These are phyloP conservation scores for Diadema setosum DNA, from an alignment of 35 echinoderm and acorn worm species.

Conservation along the genomic window DNA sequence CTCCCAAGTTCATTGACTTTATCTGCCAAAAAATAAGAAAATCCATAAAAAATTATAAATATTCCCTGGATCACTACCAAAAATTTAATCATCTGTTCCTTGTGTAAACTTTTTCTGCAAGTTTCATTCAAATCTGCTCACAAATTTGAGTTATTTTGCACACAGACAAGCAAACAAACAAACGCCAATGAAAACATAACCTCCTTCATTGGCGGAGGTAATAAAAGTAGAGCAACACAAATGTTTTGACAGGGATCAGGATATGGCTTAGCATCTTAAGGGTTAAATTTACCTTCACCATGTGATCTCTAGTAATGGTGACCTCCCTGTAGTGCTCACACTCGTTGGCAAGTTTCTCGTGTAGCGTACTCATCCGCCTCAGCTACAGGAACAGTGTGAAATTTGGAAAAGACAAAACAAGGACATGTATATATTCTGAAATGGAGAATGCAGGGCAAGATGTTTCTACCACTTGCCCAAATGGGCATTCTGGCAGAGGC, in stretches of 20 bases:
- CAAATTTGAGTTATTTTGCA: too few species aligned
- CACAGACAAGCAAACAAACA: too few species aligned
- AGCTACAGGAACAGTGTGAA: slow-evolving; percentile 30
- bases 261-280: not conserved
- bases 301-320: slow-evolving; percentile 70
- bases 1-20: too few species aligned
- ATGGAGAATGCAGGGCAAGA: not conserved
- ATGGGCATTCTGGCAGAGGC: too few species aligned
- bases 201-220: too few species aligned
- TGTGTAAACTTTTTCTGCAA: too few species aligned
- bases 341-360: slow-evolving; percentile 80
- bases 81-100: too few species aligned
- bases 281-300: slow-evolving; percentile 67
- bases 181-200: too few species aligned
- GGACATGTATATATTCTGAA: not conserved
- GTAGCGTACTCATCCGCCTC: slow-evolving; percentile 39
- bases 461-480: not conserved
- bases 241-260: not conserved
- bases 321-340: slow-evolving; percentile 90
- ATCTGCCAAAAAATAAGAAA: too few species aligned
- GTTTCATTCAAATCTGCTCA: too few species aligned
- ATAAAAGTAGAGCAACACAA: not conserved
- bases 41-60: too few species aligned
- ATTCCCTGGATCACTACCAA: too few species aligned
- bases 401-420: not conserved